Evolutionary conservation across 2,113 vertebrate genomes (phyloP).

Genomic region (Heterocephalus glaber): DNA sequence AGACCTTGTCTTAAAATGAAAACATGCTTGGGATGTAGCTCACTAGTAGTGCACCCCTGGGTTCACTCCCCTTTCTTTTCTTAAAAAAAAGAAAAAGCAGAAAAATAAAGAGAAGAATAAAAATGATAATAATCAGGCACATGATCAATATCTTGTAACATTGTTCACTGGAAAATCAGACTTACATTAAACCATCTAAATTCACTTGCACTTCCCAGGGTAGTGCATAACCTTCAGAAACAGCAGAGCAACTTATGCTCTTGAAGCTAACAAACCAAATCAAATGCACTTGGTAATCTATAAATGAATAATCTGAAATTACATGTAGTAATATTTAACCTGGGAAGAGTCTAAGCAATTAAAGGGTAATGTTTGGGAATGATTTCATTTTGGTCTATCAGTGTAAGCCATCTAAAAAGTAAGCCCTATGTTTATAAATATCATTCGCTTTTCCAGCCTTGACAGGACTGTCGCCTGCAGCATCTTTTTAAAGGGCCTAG

Average conservation of each 20-base stretch:
- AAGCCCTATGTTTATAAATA: background rate
- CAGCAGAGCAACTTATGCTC: background rate
- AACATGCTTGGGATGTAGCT: background rate
- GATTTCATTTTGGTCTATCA: background rate
- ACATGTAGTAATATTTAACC: background rate
- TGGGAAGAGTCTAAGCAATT: no score
- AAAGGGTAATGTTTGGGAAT: background rate
- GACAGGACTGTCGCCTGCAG: conserved; percentile 37
- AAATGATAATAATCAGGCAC: background rate
- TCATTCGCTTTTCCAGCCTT: background rate
- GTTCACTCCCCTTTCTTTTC: background rate
- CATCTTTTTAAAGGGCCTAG: conserved; percentile 40
- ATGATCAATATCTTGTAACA: background rate
- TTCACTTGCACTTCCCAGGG: background rate
- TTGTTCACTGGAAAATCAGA: background rate
- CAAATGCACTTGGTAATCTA: background rate
- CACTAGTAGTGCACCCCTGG: background rate
- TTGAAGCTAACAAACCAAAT: background rate
- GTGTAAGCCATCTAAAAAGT: background rate
- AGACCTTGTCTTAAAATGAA: background rate
- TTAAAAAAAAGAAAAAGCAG: background rate
- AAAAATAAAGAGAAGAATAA: background rate
- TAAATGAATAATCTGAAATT: background rate
- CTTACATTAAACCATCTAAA: background rate
- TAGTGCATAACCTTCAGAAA: background rate